Evolutionary conservation across 2,797 vertebrate species (phyloP), one percentile per base, ranked within the genome.

Genomic region (Diplodus puntazzo): DNA sequence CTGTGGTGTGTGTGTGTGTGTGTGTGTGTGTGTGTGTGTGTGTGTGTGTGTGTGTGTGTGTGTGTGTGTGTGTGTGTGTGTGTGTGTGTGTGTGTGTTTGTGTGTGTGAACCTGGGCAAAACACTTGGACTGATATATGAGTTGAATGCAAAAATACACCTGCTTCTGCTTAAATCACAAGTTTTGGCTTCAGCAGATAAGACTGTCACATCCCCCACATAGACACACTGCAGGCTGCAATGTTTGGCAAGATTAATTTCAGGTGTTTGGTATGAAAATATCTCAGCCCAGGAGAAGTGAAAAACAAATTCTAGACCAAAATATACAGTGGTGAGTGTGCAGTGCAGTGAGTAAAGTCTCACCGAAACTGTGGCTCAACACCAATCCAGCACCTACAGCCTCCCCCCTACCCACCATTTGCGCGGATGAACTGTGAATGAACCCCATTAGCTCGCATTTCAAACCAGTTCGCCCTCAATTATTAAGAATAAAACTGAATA

Each of bases 201-300:
- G 62, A 80, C 60, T 70, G 75, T 77, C 45, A 45, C 45, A 46
- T 54, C 25, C 3, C 64, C 14, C 67, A 69, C 30, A 69, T 46
- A 58, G 62, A 81, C 68, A 52, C 75, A 58, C 75, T 18, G 61
- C 9, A 17, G 66, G 71, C 46, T 66, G 70, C 61, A 42, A 27
- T 72, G 61, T 85, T 88, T 84, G 48, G 48, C 25, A 20, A 63
- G 69, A 87, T 83, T 73, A 61, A 81, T 85, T 72, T 75, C 67
- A 84, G 77, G 55, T 77, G 54, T 66, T 71, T 59, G 55, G 50
- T 59, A 60, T 64, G 55, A 84, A 88, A 80, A 73, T 50, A 52
- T 63, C 46, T 77, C 57, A 23, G 70, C 66, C 58, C 49, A 80
- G n/a, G 50, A 23, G 25, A 49, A 65, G 50, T 3, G 21, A 48